These are phyloP conservation scores for Alces alces DNA, from an alignment of 2,113 vertebrate genomes.

Conservation along the genomic window DNA sequence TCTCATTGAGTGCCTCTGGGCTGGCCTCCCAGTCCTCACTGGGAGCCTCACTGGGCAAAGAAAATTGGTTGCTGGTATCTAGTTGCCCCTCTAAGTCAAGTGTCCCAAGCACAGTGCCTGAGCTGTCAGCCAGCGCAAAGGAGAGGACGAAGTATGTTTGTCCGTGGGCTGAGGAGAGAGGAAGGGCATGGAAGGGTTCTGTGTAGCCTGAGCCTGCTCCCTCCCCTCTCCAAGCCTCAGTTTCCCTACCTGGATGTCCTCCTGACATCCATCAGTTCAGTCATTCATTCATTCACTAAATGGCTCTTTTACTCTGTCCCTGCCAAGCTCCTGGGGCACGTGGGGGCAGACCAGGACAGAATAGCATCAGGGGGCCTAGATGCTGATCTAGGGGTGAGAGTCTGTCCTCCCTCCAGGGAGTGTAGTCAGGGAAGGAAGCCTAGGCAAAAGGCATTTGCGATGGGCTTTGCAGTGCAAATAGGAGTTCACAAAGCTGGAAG, in stretches of 20 bases:
- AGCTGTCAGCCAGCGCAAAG: background rate
- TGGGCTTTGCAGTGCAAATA: background rate
- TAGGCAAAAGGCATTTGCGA: background rate
- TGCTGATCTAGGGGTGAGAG: background rate
- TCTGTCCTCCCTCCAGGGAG: background rate
- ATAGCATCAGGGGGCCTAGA: background rate
- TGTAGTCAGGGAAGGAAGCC: background rate
- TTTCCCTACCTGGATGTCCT: background rate
- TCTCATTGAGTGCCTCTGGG: background rate
- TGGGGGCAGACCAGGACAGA: background rate
- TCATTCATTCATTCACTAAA: background rate
- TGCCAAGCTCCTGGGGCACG: background rate
- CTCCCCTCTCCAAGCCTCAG: background rate
- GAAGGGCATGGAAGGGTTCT: background rate
- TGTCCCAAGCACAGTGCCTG: background rate
- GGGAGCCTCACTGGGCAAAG: background rate
- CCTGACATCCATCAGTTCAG: background rate
- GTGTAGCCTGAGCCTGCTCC: too few relatives aligned
- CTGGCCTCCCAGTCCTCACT: background rate
- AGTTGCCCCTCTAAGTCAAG: background rate
- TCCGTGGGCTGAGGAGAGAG: background rate
- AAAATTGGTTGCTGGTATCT: accelerated
- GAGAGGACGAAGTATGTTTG: background rate
- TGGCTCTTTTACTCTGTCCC: background rate
- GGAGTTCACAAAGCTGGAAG: background rate